These are phyloP conservation scores for Epistrophe grossulariae DNA, from an alignment of 2,888 invertebrate species.

Conservation along the genomic window DNA sequence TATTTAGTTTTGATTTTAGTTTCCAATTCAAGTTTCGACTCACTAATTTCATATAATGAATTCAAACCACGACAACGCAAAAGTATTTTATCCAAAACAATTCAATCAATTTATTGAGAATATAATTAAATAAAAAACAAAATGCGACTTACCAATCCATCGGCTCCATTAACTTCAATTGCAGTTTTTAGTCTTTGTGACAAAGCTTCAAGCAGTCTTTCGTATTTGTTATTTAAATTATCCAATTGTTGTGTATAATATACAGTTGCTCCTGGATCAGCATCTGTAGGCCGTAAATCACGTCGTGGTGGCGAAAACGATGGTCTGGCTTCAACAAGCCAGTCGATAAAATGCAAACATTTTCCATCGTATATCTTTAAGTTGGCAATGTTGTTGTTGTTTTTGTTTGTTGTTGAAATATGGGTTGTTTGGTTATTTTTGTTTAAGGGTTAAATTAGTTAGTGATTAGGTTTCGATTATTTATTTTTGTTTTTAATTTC, in stretches of 20 bases:
- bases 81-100: conserved; percentile 47
- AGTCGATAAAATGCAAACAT: conserved; percentile 84
- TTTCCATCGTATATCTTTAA: conserved; percentile 84
- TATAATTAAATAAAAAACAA: not conserved
- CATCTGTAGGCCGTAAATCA: conserved; percentile 82
- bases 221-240: conserved; percentile 83
- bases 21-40: not conserved
- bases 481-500: not conserved
- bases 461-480: conserved; percentile 54
- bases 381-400: not conserved
- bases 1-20: not conserved
- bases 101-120: not conserved
- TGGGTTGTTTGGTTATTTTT: conserved; percentile 64
- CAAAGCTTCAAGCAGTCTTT: conserved; percentile 83
- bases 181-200: conserved; percentile 84
- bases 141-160: conserved; percentile 83
- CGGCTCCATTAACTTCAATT: conserved; percentile 84
- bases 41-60: not conserved
- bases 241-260: conserved; percentile 83
- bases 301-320: conserved; percentile 84
- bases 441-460: conserved; percentile 61
- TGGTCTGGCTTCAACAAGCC: conserved; percentile 83
- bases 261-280: conserved; percentile 84
- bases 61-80: conserved; percentile 11
- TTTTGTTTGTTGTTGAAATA: conserved; percentile 43